Conservation (phyloP, 2,888 invertebrate species). For the Scelioninae gen. 1 region DNA sequence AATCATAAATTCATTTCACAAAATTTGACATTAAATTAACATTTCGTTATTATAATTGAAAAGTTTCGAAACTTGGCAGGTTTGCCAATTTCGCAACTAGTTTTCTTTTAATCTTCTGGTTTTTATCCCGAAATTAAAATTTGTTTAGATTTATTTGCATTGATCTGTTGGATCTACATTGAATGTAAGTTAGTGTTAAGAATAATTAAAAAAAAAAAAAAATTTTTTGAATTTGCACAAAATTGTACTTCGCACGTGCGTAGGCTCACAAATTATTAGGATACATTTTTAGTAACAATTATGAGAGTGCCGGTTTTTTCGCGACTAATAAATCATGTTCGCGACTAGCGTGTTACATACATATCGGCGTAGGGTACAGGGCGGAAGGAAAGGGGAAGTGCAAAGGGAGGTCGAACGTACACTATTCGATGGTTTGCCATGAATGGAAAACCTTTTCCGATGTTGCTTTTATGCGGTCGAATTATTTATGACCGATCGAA, state of each 20-base stretch:
- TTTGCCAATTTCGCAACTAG: too few relatives aligned
- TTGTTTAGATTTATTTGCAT: too few relatives aligned
- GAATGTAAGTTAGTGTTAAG: too few relatives aligned
- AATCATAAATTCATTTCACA: not conserved
- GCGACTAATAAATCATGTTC: slow-evolving; percentile 81
- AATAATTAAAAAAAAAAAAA: too few relatives aligned
- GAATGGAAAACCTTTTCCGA: slow-evolving; percentile 81
- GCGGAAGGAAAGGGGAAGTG: slow-evolving; percentile 70
- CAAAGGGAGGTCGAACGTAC: slow-evolving; percentile 66
- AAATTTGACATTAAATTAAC: not conserved
- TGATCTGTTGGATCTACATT: too few relatives aligned
- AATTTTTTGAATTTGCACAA: too few relatives aligned
- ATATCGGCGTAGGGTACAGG: slow-evolving; percentile 64
- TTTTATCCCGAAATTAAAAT: too few relatives aligned
- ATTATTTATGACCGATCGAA: slow-evolving; percentile 81
- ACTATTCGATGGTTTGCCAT: slow-evolving; percentile 74
- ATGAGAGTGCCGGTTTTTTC: slow-evolving; percentile 72
- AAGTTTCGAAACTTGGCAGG: too few relatives aligned
- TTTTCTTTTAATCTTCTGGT: too few relatives aligned
- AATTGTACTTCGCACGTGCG: not conserved
- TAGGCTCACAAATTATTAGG: slow-evolving; percentile 38
- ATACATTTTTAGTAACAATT: slow-evolving; percentile 51
- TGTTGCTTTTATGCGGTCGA: slow-evolving; percentile 78
- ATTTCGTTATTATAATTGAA: too few relatives aligned
- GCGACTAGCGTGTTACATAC: slow-evolving; percentile 70